Conservation (phyloP, 2,888 invertebrate species). For the Dromius quadrimaculatus region DNA sequence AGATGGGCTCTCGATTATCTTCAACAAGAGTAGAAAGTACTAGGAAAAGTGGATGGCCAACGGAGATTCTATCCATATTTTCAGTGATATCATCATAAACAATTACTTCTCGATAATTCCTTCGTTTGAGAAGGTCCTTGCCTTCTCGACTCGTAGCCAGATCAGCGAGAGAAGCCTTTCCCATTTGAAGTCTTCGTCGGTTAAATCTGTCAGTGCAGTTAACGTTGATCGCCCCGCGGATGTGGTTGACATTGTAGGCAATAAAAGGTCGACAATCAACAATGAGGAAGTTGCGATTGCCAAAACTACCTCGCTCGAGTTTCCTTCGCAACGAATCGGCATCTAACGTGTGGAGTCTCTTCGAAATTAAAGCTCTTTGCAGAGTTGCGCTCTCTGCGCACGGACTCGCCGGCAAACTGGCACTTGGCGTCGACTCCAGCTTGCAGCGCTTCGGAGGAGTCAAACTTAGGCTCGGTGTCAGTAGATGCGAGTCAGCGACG, state of each 20-base stretch:
- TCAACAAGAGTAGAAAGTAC: slow-evolving; percentile 76
- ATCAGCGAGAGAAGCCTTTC: slow-evolving; percentile 76
- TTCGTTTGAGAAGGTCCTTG: slow-evolving; percentile 72
- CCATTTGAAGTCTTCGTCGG: slow-evolving; percentile 74
- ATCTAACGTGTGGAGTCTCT: slow-evolving; percentile 69
- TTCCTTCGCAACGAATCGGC: slow-evolving; percentile 69
- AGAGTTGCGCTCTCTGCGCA: slow-evolving; percentile 70
- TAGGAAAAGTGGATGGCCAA: slow-evolving; percentile 73
- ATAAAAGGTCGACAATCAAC: slow-evolving; percentile 79
- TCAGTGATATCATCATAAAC: slow-evolving; percentile 78
- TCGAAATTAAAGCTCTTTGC: slow-evolving; percentile 68
- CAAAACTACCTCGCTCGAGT: slow-evolving; percentile 61
- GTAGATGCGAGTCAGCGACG: slow-evolving; percentile 9
- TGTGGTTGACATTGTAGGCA: slow-evolving; percentile 77
- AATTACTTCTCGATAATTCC: slow-evolving; percentile 73
- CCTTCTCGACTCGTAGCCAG: slow-evolving; percentile 74
- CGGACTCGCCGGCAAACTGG: slow-evolving; percentile 68
- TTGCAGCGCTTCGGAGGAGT: slow-evolving; percentile 69
- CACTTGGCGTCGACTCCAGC: slow-evolving; percentile 68
- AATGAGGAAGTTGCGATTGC: slow-evolving; percentile 66
- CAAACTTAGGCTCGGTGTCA: slow-evolving; percentile 52
- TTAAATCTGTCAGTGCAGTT: slow-evolving; percentile 80
- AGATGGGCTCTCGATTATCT: slow-evolving; percentile 75
- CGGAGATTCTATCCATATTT: slow-evolving; percentile 72
- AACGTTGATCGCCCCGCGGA: slow-evolving; percentile 77